Evolutionary conservation across 2,888 invertebrate genomes (phyloP), one percentile per base, ranked within the genome.

Genomic region (Ptilodon capucinus): DNA sequence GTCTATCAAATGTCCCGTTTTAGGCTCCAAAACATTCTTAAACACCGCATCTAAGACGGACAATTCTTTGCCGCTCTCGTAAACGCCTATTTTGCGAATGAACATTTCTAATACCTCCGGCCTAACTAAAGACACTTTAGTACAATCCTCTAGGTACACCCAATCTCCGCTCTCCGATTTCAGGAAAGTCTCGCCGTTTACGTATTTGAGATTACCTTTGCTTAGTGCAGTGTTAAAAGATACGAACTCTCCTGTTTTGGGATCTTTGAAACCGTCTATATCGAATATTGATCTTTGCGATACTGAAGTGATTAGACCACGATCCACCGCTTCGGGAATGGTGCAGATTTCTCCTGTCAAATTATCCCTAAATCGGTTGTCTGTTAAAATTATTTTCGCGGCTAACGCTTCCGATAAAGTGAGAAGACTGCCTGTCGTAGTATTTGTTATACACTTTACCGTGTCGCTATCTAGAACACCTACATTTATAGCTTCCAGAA

Each of bases 261-360:
- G 94, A 81, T 97, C 96, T 75, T 95, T 95, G 76, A 98, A 96
- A 46, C 96, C 98, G 66, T 97, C 97, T 53, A 98, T 97, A 79
- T 97, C 96, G 76, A 98, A 98, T 64, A 98, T 95, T 1, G 97
- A 96, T 80, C 95, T 95, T 76, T 96, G 95, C 4, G 95, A 94
- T 16, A 98, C 95, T 1, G 97, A 97, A 19, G 95, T 95, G 48
- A 99, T 95, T 39, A 97, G 93, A 57, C 98, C 98, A 51, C 95
- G 94, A 73, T 96, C 95, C 13, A 97, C 97, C 0, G 99, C 99
- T 78, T 98, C 97, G 14, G 94, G 93, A 54, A 98, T 93, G 17
- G 94, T 92, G 52, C 96, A 92, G 13, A 94, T 88, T 83, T 96
- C 95, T 39, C 93, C 93, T 0, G 95, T 95, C 60, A 94, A 91